Evolutionary conservation across 1,140 invertebrate genomes (phyloP), one percentile per base, ranked within the genome.

Genomic region (Parapsyche elsis): DNA sequence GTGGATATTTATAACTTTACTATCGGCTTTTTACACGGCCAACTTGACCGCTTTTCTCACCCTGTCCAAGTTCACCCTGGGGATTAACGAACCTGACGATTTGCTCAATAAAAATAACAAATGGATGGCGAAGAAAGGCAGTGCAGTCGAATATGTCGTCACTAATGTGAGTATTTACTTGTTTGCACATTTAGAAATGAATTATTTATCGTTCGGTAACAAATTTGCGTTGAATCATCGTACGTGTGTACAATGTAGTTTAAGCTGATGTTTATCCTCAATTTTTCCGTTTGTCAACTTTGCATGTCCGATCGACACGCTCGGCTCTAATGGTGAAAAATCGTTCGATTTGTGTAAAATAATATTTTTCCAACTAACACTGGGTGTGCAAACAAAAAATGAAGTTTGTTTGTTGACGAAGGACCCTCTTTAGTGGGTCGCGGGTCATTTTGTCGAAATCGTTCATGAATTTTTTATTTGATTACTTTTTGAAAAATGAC

Each of bases 1-100:
- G 96, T 97, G 95, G 95, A 91, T 97, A 67, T 96, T 96, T 85
- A 95, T 96, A 73, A 94, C 95, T 49, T 92, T 97, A 75, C 85
- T 97, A 16, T 96, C 95, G 0, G 94, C 95, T n/a, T 97, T 96
- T 87, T 97, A 97, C 86, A 97, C 96, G 1, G 96, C 95, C 0
- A 97, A 97, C 87, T 89, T 97, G 77, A 97, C 96, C 0, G 96
- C 96, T 23, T 96, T 96, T 85, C 89, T 97, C 0, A 97, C 95
- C 0, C 88, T 95, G 10, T 96, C 95, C 0, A 92, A 93, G 84
- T 95, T 96, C 82, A 95, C 94, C 0, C 88, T 96, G 79, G 92
- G 94, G 10, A 94, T 94, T 4, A 92, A 92, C 74, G 90, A 89
- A 5, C 87, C 94, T 0, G 86, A 92, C 46, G 94, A 95, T 85